Conservation (phyloP, 2,797 vertebrate genomes). For the Leptoclinus maculatus region DNA sequence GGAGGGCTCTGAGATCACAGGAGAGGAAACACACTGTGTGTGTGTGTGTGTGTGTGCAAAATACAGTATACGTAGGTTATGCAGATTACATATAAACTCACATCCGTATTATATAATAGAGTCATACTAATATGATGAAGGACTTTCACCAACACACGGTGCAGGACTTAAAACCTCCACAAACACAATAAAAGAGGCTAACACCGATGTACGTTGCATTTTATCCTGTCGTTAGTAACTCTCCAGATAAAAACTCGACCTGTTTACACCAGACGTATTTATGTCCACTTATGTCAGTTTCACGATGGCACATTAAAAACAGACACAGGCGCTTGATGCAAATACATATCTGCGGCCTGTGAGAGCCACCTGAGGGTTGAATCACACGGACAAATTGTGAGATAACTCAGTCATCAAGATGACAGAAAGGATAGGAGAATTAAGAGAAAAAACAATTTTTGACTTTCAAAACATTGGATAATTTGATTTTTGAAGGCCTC, state of each 20-base stretch:
- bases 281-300: not conserved
- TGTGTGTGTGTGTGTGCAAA: slow-evolving; percentile 14
- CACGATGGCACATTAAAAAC: not conserved
- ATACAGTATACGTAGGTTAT: not conserved
- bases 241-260: not conserved
- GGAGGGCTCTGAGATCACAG: slow-evolving; percentile 53
- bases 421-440: not conserved
- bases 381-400: too few relatives aligned
- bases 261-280: not conserved
- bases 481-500: not conserved
- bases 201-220: not conserved
- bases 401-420: not conserved
- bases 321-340: not conserved
- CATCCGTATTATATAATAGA: not conserved
- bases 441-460: not conserved
- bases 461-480: not conserved
- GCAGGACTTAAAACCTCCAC: not conserved
- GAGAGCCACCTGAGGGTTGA: not conserved
- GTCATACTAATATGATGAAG: not conserved
- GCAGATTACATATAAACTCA: not conserved
- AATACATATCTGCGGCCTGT: not conserved
- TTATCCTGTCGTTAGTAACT: not conserved
- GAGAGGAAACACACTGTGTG: slow-evolving; percentile 41
- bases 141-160: not conserved
- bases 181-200: not conserved